Conservation (phyloP, 2,113 vertebrate genomes). For the Amphiprion ocellaris region DNA sequence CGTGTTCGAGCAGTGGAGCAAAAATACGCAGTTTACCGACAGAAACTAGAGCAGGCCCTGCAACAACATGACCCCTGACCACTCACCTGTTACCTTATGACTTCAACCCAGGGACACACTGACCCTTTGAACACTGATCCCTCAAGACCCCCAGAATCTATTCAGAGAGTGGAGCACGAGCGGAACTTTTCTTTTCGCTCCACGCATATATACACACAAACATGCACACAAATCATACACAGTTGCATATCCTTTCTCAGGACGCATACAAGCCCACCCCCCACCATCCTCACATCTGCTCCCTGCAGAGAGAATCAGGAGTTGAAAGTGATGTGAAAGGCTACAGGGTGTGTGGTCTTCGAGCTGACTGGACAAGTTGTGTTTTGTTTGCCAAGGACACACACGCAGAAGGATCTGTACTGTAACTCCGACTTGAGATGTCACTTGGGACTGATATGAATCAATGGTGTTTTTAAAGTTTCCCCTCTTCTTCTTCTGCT, state of each 20-base stretch:
- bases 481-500: conserved; percentile 64
- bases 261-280: conserved; percentile 49
- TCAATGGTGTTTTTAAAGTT: conserved; percentile 56
- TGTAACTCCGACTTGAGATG: conserved; percentile 29
- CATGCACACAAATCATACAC: conserved; percentile 30
- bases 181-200: conserved; percentile 39
- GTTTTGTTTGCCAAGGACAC: conserved; percentile 58
- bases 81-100: conserved; percentile 54
- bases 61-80: conserved; percentile 74
- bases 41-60: conserved; percentile 89
- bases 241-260: conserved; percentile 75
- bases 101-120: conserved; percentile 55
- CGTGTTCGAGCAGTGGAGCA: conserved; percentile 90
- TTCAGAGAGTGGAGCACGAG: conserved; percentile 50
- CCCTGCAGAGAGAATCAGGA: conserved; percentile 34
- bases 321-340: conserved; percentile 38
- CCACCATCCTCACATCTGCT: conserved; percentile 16
- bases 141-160: neutral
- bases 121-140: conserved; percentile 15
- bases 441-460: conserved; percentile 47
- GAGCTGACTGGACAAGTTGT: conserved; percentile 27
- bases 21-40: conserved; percentile 88
- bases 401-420: conserved; percentile 14
- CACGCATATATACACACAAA: conserved; percentile 22
- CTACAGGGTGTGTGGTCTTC: conserved; percentile 52